phyloP scores from a whole-genome alignment of 2,113 vertebrate species.

The Plecturocebus donacophilus region DNA sequence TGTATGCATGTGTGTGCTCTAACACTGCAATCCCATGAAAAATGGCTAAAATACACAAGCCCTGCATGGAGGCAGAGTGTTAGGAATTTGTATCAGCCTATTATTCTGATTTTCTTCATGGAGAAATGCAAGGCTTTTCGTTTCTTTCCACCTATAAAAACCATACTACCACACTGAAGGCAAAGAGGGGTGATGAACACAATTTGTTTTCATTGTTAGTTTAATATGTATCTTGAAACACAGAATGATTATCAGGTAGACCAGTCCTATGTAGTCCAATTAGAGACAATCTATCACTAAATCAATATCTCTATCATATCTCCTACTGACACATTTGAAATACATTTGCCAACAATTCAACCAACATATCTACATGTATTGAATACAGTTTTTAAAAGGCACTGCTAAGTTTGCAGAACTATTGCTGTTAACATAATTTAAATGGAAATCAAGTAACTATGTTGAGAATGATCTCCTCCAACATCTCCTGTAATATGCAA shows the following conservation, averaged over 20 bases:
- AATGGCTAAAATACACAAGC: not conserved
- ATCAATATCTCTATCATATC: not conserved
- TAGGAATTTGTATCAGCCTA: not conserved
- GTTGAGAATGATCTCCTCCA: not conserved
- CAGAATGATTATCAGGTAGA: not conserved
- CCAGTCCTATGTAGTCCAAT: not conserved
- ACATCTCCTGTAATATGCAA: not conserved
- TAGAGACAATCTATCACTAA: not conserved
- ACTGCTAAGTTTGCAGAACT: not conserved
- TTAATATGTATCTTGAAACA: not conserved
- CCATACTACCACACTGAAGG: not conserved
- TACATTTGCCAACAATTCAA: not conserved
- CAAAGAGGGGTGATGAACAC: not conserved
- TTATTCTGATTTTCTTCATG: not conserved
- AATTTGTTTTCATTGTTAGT: not conserved
- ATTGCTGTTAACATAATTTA: not conserved
- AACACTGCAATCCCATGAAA: not conserved
- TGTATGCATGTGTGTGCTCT: fast-evolving
- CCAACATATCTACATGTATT: not conserved
- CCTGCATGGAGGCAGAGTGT: not conserved
- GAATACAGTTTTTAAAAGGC: not conserved
- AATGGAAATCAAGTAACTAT: not conserved
- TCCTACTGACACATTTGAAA: not conserved
- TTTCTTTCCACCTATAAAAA: not conserved
- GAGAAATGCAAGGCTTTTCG: not conserved